A percentile compares a stretch with the other conserved stretches of the same genome.
phyloP scores from a whole-genome alignment of 2,888 invertebrate species.

The Machimus rusticus region DNA sequence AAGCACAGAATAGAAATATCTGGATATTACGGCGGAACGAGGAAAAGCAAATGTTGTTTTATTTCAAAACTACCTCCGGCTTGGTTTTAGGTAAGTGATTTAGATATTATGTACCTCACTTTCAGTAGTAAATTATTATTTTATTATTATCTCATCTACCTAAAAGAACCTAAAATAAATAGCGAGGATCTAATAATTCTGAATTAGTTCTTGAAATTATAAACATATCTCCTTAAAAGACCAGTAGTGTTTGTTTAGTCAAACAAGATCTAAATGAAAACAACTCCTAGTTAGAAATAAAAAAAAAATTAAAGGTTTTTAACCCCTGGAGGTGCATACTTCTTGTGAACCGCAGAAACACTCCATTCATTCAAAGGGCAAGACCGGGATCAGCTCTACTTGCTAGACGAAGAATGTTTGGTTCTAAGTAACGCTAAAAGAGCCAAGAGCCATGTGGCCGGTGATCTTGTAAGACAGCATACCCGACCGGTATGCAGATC shows the following conservation, averaged over 20 bases:
- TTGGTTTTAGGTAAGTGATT: too few species aligned
- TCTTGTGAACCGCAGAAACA: background rate
- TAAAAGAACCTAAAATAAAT: too few species aligned
- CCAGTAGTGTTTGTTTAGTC: background rate
- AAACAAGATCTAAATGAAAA: background rate
- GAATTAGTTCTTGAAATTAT: too few species aligned
- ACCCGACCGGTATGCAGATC: background rate
- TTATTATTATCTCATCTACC: too few species aligned
- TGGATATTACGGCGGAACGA: too few species aligned
- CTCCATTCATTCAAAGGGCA: constrained; percentile 27
- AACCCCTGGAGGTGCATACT: background rate
- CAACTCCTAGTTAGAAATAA: background rate
- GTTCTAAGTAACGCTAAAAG: background rate
- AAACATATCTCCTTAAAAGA: too few species aligned
- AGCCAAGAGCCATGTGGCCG: background rate
- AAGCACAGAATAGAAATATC: too few species aligned
- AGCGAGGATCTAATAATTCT: too few species aligned
- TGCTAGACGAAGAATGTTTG: background rate
- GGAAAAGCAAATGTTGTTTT: too few species aligned
- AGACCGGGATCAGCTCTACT: background rate
- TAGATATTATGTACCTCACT: too few species aligned
- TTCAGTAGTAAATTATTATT: too few species aligned
- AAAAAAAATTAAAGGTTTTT: background rate
- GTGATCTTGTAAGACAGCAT: background rate
- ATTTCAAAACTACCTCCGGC: too few species aligned